Evolutionary conservation across 2,888 invertebrate genomes (phyloP).

Genomic region (Salpingus planirostris): DNA sequence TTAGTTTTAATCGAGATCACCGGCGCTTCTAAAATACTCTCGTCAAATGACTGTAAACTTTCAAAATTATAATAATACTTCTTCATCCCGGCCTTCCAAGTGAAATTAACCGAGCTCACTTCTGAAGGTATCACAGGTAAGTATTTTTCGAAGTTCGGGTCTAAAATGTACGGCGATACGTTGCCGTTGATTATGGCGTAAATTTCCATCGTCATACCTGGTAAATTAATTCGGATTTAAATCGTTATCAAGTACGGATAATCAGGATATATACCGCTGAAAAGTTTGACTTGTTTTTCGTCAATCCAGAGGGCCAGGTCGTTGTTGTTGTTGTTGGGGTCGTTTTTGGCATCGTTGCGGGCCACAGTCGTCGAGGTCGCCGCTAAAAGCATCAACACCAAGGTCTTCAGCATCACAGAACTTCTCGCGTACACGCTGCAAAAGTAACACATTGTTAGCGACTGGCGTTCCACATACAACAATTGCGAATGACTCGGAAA

Average conservation of each 20-base stretch:
- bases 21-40: slow-evolving; percentile 77
- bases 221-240: too few species aligned
- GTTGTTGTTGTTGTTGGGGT: slow-evolving; percentile 40
- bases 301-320: slow-evolving; percentile 85
- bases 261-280: slow-evolving; percentile 56
- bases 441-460: too few species aligned
- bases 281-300: slow-evolving; percentile 83
- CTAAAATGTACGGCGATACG: slow-evolving; percentile 76
- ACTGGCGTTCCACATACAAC: too few species aligned
- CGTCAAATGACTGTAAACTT: slow-evolving; percentile 73
- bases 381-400: slow-evolving; percentile 22
- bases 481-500: too few species aligned
- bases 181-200: slow-evolving; percentile 82
- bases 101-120: slow-evolving; percentile 83
- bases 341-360: slow-evolving; percentile 38
- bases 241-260: slow-evolving; percentile 5
- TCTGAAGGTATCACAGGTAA: slow-evolving; percentile 87
- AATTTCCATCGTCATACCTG: slow-evolving; percentile 80
- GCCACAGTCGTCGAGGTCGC: slow-evolving; percentile 22
- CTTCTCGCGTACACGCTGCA: slow-evolving; percentile 26
- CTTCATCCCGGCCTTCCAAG: slow-evolving; percentile 76
- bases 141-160: slow-evolving; percentile 83
- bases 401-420: slow-evolving; percentile 25
- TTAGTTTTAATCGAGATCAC: slow-evolving; percentile 77
- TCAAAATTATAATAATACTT: slow-evolving; percentile 84